Percentiles rank a stretch among this genome's conserved stretches.
Evolutionary conservation across 2,113 vertebrate species (phyloP).

Genomic region (Cairina moschata): DNA sequence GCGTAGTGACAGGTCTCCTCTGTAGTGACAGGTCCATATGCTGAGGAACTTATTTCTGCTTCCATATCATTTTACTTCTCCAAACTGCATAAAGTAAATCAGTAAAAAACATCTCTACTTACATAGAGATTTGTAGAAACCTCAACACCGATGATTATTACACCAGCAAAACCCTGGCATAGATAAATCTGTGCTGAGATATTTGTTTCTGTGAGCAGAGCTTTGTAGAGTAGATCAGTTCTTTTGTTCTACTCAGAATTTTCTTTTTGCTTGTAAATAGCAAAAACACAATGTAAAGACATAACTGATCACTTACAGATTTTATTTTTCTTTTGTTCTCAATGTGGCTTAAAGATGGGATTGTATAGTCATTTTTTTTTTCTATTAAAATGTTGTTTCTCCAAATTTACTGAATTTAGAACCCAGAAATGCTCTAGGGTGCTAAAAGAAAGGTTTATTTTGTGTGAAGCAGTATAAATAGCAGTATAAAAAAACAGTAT

Average conservation of each 20-base stretch:
- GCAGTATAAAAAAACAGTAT: background rate
- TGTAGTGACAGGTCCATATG: background rate
- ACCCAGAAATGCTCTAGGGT: background rate
- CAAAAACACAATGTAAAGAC: background rate
- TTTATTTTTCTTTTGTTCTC: background rate
- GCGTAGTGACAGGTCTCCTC: background rate
- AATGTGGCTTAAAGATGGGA: background rate
- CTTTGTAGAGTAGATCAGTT: background rate
- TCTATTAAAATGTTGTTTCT: background rate
- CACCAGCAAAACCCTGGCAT: background rate
- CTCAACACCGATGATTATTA: background rate
- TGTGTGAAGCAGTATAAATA: background rate
- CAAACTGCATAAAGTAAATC: background rate
- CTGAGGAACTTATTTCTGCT: background rate
- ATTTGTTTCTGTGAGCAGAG: background rate
- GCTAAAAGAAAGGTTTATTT: background rate
- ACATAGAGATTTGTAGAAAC: background rate
- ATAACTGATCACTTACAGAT: background rate
- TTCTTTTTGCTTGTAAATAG: background rate
- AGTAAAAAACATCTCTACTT: background rate
- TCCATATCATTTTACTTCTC: background rate
- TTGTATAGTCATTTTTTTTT: background rate
- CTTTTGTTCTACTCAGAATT: background rate
- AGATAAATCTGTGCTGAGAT: background rate
- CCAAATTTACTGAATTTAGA: background rate